phyloP scores from a whole-genome alignment of 2,113 vertebrate genomes.

The Neodontobutis hainanensis region DNA sequence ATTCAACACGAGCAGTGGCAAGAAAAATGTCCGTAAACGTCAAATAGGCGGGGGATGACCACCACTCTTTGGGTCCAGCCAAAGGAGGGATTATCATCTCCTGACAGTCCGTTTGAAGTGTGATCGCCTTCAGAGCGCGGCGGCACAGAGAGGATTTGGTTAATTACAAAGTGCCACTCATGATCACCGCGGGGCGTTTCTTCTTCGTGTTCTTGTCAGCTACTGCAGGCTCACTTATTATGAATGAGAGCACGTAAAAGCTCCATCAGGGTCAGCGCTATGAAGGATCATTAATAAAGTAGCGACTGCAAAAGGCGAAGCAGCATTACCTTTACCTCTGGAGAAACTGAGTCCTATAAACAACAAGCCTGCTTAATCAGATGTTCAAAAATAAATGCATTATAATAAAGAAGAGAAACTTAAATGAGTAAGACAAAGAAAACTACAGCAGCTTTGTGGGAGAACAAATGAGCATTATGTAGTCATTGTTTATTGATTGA shows the following conservation, averaged over 20 bases:
- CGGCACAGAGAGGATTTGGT: slow-evolving; percentile 43
- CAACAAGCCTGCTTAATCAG: slow-evolving; percentile 5
- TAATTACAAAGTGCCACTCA: slow-evolving; percentile 64
- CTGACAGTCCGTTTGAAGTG: slow-evolving; percentile 55
- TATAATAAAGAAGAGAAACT: slow-evolving; percentile 1
- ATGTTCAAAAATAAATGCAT: slow-evolving; percentile 1
- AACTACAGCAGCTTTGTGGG: background rate
- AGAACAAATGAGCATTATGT: slow-evolving; percentile 2
- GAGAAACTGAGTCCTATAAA: background rate
- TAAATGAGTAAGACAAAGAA: background rate
- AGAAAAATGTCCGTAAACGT: slow-evolving; percentile 19
- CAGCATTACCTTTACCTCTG: background rate
- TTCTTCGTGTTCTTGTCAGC: slow-evolving; percentile 49
- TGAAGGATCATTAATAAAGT: slow-evolving; percentile 31
- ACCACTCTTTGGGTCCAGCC: slow-evolving; percentile 16
- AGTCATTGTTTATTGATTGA: slow-evolving; percentile 11
- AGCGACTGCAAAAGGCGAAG: background rate
- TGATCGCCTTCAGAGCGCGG: slow-evolving; percentile 12
- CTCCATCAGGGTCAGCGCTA: slow-evolving; percentile 27
- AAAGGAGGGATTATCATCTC: slow-evolving; percentile 44
- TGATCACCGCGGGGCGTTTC: slow-evolving; percentile 32
- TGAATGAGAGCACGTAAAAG: slow-evolving; percentile 21
- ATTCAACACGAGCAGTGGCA: slow-evolving; percentile 23
- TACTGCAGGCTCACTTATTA: slow-evolving; percentile 16
- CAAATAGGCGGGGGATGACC: slow-evolving; percentile 10